Conservation (phyloP, 2,797 vertebrate species). For the Takifugu rubripes region DNA sequence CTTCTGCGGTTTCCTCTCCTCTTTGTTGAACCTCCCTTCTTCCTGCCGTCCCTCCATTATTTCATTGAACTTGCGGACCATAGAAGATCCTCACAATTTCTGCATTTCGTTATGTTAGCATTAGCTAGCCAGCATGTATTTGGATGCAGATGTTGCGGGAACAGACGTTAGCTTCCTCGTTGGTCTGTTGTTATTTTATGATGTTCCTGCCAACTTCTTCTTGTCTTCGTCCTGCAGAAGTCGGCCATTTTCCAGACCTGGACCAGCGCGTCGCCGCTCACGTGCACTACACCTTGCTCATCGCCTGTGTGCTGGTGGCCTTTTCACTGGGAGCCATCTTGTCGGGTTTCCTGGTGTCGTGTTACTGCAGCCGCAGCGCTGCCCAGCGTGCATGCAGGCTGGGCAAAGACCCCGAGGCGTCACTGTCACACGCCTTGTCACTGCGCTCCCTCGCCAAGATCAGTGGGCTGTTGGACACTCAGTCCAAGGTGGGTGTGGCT, state of each 20-base stretch:
- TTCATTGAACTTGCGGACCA: too few relatives aligned
- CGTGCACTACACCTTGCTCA: constrained; percentile 82
- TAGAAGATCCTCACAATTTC: too few relatives aligned
- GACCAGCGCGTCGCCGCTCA: constrained; percentile 47
- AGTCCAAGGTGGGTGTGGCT: constrained; percentile 50
- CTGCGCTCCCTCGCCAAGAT: constrained; percentile 81
- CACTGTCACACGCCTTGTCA: constrained; percentile 77
- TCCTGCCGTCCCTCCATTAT: too few relatives aligned
- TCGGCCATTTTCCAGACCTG: constrained; percentile 55
- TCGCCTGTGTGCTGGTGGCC: constrained; percentile 81
- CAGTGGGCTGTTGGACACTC: constrained; percentile 74
- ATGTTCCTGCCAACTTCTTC: not conserved
- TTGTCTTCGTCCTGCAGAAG: constrained; percentile 47
- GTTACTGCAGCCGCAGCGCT: constrained; percentile 75
- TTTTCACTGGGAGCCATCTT: constrained; percentile 81
- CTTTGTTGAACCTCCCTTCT: not conserved
- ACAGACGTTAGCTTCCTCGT: too few relatives aligned
- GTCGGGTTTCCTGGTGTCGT: constrained; percentile 82
- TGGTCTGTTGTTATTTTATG: too few relatives aligned
- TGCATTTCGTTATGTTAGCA: too few relatives aligned
- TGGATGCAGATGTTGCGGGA: too few relatives aligned
- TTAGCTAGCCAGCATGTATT: too few relatives aligned
- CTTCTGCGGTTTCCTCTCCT: not conserved
- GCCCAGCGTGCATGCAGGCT: constrained; percentile 32
- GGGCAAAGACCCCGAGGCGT: constrained; percentile 74